Evolutionary conservation across 1,140 invertebrate species (phyloP), one percentile per base, ranked within the genome.

Genomic region (Pissodes strobi): DNA sequence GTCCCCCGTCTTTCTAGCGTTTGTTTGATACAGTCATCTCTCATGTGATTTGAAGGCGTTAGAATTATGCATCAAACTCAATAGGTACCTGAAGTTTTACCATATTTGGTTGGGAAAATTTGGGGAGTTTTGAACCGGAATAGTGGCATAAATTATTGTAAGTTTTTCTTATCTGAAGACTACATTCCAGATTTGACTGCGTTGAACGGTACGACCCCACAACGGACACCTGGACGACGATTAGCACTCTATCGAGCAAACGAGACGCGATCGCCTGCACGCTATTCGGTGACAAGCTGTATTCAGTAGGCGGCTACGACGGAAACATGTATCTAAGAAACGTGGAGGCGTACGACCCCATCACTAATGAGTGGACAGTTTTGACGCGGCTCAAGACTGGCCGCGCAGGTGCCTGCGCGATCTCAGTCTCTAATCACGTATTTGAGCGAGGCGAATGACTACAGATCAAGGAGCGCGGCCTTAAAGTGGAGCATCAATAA

Each of bases 291-390:
- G 93, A 97, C 77, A 84, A 87, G 66, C 81, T 98, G 12, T 87
- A 96, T 69, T 93, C 93, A 34, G 91, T 96, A 22, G 95, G 95
- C 22, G 96, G 96, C 0, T 97, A 97, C 79, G 95, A 98, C 83
- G 95, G 95, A n/a, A 90, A 92, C 72, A 87, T 90, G 63, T 97
- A 96, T 80, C 81, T 97, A 1, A 92, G 90, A 72, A 87, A 89
- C 57, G 94, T 97, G 15, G 95, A 98, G 81, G 88, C 93, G 69
- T 98, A 97, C 78, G 94, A 98, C 79, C 89, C 94, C 9, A 87
- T 90, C 75, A 86, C 85, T 0, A 95, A 97, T 80, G 88, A 90
- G 72, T 98, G 95, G 95, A 80, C 79, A n/a, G 79, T 82, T 46
- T 82, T 92, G 60, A 83, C 91, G 23, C 85, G 90, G 12, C 80